Base-by-base conservation (phyloP, 2,797 vertebrate genomes). In the Podargus strigoides region DNA sequence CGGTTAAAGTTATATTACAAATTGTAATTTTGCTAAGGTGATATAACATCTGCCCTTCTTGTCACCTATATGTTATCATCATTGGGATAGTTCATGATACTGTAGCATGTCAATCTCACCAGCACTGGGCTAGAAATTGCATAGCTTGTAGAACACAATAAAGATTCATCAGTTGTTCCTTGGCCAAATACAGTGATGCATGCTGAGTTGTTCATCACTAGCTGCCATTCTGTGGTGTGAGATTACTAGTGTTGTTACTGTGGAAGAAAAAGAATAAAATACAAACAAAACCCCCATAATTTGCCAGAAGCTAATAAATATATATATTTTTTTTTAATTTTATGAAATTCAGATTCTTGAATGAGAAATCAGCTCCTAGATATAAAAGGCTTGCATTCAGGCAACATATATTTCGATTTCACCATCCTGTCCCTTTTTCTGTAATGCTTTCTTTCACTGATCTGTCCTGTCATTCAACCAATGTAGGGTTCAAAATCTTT, bases 401-500 rank as follows among this genome's bases (percentile, higher is more conserved):
- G 21, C 46, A 69, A 37, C 16, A 27, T n/a, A 6, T 41, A 87
- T 59, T 84, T 85, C 58, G n/a, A 53, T 90, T 89, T 75, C 47
- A 26, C 6, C 8, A 3, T 62, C 46, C 53, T 77, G 42, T 39
- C 28, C 34, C 68, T 42, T 90, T 85, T 92, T 83, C 53, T 67
- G 62, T 67, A 77, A 12, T 53, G 39, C 53, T 93, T 92, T 76
- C 46, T 66, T 78, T 93, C 46, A 80, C 30, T 76, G 34, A 76
- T 76, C 82, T 64, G 12, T 64, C 42, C 70, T 24, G 12, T 87
- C 76, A 88, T 74, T 94, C 3, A 37, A 56, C 26, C 59, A 90
- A 85, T 39, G 85, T 13, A 75, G 15, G 22, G 10, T 59, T 95
- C 69, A 76, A 89, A 93, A 84, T 80, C 37, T 75, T 89, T 82